Percentiles rank a stretch among this genome's conserved stretches.
Conservation (phyloP, 2,113 vertebrate species). For the Lethenteron camtschaticum region DNA sequence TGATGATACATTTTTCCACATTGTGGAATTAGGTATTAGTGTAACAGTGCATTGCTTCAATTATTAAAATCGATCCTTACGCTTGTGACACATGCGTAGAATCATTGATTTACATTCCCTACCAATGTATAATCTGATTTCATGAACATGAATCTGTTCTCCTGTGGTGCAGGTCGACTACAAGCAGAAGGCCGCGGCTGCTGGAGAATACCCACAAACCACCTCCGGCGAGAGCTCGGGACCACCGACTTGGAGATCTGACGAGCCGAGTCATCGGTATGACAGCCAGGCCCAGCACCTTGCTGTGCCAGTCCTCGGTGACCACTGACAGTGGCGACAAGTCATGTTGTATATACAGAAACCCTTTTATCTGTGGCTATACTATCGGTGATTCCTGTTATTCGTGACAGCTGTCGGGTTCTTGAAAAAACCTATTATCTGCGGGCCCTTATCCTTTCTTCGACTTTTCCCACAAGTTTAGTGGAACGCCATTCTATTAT, state of each 20-base stretch:
- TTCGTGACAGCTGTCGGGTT: no score
- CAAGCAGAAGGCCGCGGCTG: conserved; percentile 81
- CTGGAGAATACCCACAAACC: conserved; percentile 89
- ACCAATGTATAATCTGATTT: conserved; percentile 8
- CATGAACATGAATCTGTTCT: conserved; percentile 4
- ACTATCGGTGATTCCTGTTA: no score
- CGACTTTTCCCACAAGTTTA: no score
- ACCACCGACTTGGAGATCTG: conserved; percentile 75
- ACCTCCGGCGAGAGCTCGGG: conserved; percentile 64
- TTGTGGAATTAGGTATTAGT: neutral
- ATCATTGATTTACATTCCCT: neutral
- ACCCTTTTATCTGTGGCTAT: no score
- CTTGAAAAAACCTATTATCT: no score
- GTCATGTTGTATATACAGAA: no score
- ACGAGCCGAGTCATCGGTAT: conserved; percentile 83
- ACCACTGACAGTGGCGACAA: no score
- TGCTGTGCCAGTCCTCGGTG: no score
- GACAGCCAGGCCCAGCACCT: neutral
- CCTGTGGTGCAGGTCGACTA: conserved; percentile 57
- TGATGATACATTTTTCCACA: neutral
- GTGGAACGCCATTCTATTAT: no score
- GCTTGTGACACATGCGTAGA: neutral
- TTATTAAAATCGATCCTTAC: neutral
- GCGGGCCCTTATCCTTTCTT: no score
- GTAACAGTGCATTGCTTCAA: neutral